These are phyloP conservation scores for Polydesmus complanatus DNA, from an alignment of 2,888 invertebrate species.

Conservation along the genomic window DNA sequence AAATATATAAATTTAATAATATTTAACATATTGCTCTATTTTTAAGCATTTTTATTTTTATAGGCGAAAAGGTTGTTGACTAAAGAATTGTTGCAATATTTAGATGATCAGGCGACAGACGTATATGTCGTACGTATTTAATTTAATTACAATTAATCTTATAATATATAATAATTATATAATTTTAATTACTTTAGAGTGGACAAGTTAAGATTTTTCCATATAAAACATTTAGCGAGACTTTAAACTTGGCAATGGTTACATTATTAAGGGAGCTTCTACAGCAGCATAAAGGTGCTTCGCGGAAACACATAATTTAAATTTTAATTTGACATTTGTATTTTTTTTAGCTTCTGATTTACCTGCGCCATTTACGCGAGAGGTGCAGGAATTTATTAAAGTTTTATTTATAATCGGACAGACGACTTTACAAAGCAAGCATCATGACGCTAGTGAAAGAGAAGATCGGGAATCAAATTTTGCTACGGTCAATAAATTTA, in stretches of 20 bases:
- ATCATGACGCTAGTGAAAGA: conserved; percentile 56
- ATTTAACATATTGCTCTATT: background rate
- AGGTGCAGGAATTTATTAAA: conserved; percentile 80
- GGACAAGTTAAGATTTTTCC: conserved; percentile 57
- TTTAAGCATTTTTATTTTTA: background rate
- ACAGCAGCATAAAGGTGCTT: conserved; percentile 59
- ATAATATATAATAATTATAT: background rate
- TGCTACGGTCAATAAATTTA: conserved; percentile 73
- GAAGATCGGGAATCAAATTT: conserved; percentile 68
- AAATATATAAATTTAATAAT: conserved; percentile 18
- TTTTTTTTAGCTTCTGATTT: conserved; percentile 42
- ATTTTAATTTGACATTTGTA: conserved; percentile 7
- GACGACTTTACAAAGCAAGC: conserved; percentile 73
- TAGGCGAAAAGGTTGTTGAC: conserved; percentile 66
- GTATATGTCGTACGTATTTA: conserved; percentile 43
- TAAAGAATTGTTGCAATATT: conserved; percentile 61
- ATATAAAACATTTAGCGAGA: conserved; percentile 89
- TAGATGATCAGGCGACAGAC: conserved; percentile 73
- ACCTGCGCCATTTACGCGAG: conserved; percentile 77
- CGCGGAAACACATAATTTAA: background rate
- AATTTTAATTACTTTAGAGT: conserved; percentile 26
- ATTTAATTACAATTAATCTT: background rate
- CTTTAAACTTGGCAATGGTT: conserved; percentile 81
- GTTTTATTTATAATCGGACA: conserved; percentile 82
- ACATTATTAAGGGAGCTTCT: conserved; percentile 78